Base-by-base conservation (phyloP, 2,888 invertebrate species). In the Plagiodera versicolora region DNA sequence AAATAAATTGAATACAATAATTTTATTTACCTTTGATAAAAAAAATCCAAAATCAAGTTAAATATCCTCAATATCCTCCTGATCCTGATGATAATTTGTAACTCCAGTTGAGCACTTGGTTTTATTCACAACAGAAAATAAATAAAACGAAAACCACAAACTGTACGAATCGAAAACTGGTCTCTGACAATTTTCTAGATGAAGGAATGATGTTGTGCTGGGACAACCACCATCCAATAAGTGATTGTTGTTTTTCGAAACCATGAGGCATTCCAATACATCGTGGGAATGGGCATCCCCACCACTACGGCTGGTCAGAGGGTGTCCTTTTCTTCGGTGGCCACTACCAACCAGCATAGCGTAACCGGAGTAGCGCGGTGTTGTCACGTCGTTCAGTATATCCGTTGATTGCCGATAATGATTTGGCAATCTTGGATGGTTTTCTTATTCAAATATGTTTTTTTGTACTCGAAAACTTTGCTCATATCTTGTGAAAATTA, bases 261-360 rank as follows among this genome's bases (percentile, higher is more conserved):
- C 70, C 64, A 66, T 67, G 67, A 68, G 52, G 20, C 52, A 75
- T 75, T 75, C 74, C 75, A 70, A 73, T 71, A 73, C 69, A 74
- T 71, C 75, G 75, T 75, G 75, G 75, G 75, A 75, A 75, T 72
- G 67, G 65, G 56, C 56, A 52, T 52, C 60, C 61, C 62, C 60
- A 54, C 61, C 64, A 66, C 67, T 62, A 61, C 66, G 63, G 62
- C 60, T 69, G 70, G 70, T 66, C 68, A 67, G 64, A 64, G 60
- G 66, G 67, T 65, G 66, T 64, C 67, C 67, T 66, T 64, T 63
- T 65, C 63, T 57, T 52, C 54, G 58, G 55, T 63, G 60, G 62
- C 63, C 61, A 61, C 58, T 58, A 46, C 51, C 32, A 32, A 14
- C 28, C 35, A 18, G 39, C 46, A 32, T 35, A 32, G 51, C 35